Base-by-base conservation (phyloP, 2,888 invertebrate genomes). In the Alitta virens region DNA sequence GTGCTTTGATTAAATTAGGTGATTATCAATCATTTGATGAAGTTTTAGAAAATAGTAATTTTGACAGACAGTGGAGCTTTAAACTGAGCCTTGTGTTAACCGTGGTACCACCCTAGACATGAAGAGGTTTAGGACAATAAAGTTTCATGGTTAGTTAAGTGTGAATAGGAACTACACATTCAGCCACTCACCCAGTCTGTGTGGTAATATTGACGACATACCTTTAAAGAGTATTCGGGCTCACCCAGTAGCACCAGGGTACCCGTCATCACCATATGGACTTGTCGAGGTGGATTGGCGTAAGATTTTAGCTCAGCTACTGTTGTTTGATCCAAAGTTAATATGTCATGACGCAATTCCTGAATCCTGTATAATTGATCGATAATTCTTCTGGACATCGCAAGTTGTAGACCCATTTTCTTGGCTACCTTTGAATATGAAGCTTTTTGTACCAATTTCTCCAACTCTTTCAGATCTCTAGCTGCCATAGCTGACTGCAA, bases 241-340 rank as follows among this genome's bases (percentile, higher is more conserved):
- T 72, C 67, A 1, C 76, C 77, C 16, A 78, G 69, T 56, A 78
- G 64, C 55, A 76, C 60, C 64, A 77, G 75, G 0, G 77, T 74
- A 0, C 74, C 75, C 67, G 71, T 74, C 68, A 78, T 72, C 7
- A 74, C 71, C 59, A 71, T 73, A 55, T 74, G 74, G 1, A 78
- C 73, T 1, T 74, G 75, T 18, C 71, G 72, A 16, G 77, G 77
- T 9, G 78, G 78, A 38, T 71, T 74, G 26, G 68, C 56, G 63
- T 77, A 78, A 1, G 74, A 71, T 62, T 73, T 73, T 56, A 78
- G 71, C 65, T 78, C 78, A 3, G 77, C 70, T 12, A 78, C 72
- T 0, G 77, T 75, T 58, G 73, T 74, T 56, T 70, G 71, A 60
- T 78, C 75, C 69, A 78, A 69, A 51, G 70, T 72, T 21, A 78